A percentile compares a stretch with the other conserved stretches of the same genome.
These are phyloP conservation scores for Ceratina japonica DNA, from an alignment of 1,140 invertebrate genomes.

Conservation along the genomic window DNA sequence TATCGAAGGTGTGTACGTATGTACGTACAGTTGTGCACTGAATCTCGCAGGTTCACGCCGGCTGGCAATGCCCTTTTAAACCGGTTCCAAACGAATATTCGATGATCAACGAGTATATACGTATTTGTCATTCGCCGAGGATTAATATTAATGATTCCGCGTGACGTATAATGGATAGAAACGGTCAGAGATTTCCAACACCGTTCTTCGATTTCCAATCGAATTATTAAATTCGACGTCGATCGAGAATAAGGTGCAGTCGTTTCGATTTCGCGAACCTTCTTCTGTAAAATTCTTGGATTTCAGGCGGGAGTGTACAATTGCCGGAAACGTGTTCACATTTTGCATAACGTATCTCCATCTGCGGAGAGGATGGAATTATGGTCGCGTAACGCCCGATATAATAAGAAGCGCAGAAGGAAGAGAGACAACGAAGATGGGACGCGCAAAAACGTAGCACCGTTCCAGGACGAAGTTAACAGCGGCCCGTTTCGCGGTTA, in stretches of 20 bases:
- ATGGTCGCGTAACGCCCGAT: not conserved
- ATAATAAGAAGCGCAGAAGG: slow-evolving; percentile 43
- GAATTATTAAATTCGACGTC: too few relatives aligned
- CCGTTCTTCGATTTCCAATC: too few relatives aligned
- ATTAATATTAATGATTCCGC: too few relatives aligned
- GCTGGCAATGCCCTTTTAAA: not conserved
- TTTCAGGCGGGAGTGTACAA: too few relatives aligned
- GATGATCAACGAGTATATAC: not conserved
- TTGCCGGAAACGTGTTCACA: too few relatives aligned
- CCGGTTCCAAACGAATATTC: too few relatives aligned
- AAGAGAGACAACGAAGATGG: slow-evolving; percentile 39
- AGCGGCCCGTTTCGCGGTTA: not conserved
- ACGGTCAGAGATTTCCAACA: too few relatives aligned
- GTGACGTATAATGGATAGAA: too few relatives aligned
- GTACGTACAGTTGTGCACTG: not conserved
- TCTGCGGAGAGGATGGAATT: not conserved
- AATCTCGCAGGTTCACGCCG: not conserved
- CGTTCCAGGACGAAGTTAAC: not conserved
- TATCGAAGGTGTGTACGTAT: slow-evolving; percentile 48
- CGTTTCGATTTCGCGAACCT: too few relatives aligned
- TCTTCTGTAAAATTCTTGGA: too few relatives aligned
- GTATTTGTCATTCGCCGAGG: not conserved
- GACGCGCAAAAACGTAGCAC: slow-evolving; percentile 31
- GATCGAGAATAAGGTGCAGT: too few relatives aligned
- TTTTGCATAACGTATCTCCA: not conserved